A percentile compares a stretch with the other conserved stretches of the same genome.
Conservation (phyloP, 2,113 vertebrate species). For the Nothoprocta pentlandii region DNA sequence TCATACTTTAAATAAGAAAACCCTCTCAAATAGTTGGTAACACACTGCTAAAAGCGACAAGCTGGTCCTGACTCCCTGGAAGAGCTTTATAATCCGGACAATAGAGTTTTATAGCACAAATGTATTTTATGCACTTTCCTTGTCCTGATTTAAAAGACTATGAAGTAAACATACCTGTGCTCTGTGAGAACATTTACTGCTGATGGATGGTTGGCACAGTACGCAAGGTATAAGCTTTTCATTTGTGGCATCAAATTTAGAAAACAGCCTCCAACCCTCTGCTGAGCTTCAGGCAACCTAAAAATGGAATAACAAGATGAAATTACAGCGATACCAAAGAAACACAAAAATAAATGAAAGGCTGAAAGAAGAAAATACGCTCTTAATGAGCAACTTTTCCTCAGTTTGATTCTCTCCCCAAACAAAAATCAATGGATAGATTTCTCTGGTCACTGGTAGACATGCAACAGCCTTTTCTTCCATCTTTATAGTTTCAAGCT, state of each 20-base stretch:
- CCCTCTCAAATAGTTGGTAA: not conserved
- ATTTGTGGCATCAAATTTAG: constrained; percentile 94
- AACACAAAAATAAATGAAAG: not conserved
- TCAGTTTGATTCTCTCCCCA: not conserved
- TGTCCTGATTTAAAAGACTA: not conserved
- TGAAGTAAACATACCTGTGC: constrained; percentile 83
- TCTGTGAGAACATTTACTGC: constrained; percentile 95
- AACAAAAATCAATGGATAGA: not conserved
- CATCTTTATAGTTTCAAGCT: not conserved
- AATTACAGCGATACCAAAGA: not conserved
- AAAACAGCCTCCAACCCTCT: constrained; percentile 94
- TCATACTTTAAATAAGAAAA: not conserved
- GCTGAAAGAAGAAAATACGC: not conserved
- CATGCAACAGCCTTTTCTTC: not conserved
- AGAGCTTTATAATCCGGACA: not conserved
- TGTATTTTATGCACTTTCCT: not conserved
- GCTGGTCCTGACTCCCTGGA: not conserved
- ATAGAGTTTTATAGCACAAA: not conserved
- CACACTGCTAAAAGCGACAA: not conserved
- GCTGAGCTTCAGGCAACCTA: constrained; percentile 94
- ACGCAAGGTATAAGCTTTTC: constrained; percentile 90
- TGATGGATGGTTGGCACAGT: constrained; percentile 98
- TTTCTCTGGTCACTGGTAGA: not conserved
- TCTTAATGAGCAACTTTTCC: not conserved
- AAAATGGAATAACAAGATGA: not conserved